phyloP scores from a whole-genome alignment of 2,113 vertebrate genomes.

The Lota lota region DNA sequence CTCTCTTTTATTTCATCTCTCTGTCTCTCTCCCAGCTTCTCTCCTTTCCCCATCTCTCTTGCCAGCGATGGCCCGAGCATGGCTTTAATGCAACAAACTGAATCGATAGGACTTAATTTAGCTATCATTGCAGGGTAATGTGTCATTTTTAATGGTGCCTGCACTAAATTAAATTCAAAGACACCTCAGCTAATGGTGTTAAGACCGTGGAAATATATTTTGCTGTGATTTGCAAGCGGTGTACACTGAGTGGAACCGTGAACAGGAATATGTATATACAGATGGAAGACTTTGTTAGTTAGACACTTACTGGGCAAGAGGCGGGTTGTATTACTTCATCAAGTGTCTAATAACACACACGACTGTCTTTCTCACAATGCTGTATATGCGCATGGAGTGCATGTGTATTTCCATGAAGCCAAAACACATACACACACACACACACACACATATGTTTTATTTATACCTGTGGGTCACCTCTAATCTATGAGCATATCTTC shows the following conservation, averaged over 20 bases:
- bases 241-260: slow-evolving; percentile 46
- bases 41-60: slow-evolving; percentile 22
- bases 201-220: slow-evolving; percentile 60
- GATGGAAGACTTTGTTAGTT: slow-evolving; percentile 46
- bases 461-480: slow-evolving; percentile 44
- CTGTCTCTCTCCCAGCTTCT: slow-evolving; percentile 10
- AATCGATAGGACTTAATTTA: slow-evolving; percentile 76
- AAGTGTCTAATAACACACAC: slow-evolving; percentile 28
- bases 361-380: no score
- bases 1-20: slow-evolving; percentile 9
- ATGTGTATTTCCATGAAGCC: background rate
- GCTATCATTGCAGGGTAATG: slow-evolving; percentile 72
- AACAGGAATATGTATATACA: slow-evolving; percentile 34
- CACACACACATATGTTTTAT: slow-evolving; percentile 15
- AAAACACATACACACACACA: slow-evolving; percentile 2
- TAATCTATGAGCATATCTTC: slow-evolving; percentile 45
- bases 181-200: slow-evolving; percentile 68
- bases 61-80: slow-evolving; percentile 53
- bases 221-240: slow-evolving; percentile 61
- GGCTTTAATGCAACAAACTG: slow-evolving; percentile 66
- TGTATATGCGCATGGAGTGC: no score
- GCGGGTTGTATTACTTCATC: slow-evolving; percentile 34
- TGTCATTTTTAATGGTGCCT: slow-evolving; percentile 73
- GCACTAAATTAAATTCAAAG: slow-evolving; percentile 76
- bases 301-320: slow-evolving; percentile 41